Conservation (phyloP, 2,113 vertebrate genomes). For the Rhabdomys dilectus region DNA sequence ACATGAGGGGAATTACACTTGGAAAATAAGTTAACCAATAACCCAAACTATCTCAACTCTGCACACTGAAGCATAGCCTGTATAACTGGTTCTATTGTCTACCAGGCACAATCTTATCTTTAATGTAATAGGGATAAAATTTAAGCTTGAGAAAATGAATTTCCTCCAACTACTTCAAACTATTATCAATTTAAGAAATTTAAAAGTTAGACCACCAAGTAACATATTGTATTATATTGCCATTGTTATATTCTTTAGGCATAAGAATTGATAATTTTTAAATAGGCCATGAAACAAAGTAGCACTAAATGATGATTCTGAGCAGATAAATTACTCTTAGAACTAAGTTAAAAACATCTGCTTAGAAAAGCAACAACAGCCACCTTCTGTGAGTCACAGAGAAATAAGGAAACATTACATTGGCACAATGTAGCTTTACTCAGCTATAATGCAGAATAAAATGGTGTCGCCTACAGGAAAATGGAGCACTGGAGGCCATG, state of each 20-base stretch:
- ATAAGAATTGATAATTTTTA: constrained; percentile 7
- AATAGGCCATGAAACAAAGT: background rate
- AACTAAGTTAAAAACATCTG: background rate
- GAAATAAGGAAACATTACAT: background rate
- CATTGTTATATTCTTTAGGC: background rate
- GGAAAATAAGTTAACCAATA: constrained; percentile 34
- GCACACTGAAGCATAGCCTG: background rate
- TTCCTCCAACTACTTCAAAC: constrained; percentile 38
- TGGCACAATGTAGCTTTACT: background rate
- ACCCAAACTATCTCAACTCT: background rate
- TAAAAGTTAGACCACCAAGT: constrained; percentile 7
- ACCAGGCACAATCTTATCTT: background rate
- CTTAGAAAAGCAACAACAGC: background rate
- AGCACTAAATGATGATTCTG: constrained; percentile 4
- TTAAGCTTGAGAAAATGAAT: constrained; percentile 49
- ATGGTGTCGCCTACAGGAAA: background rate
- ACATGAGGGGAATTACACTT: background rate
- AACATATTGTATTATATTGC: background rate
- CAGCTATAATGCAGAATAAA: background rate
- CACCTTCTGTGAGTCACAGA: background rate
- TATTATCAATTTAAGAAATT: background rate
- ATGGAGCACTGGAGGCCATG: no score
- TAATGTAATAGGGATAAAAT: constrained; percentile 48
- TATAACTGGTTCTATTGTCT: background rate
- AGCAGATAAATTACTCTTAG: constrained; percentile 14